Conservation (phyloP, 2,113 vertebrate genomes). For the Heloderma charlesbogerti region DNA sequence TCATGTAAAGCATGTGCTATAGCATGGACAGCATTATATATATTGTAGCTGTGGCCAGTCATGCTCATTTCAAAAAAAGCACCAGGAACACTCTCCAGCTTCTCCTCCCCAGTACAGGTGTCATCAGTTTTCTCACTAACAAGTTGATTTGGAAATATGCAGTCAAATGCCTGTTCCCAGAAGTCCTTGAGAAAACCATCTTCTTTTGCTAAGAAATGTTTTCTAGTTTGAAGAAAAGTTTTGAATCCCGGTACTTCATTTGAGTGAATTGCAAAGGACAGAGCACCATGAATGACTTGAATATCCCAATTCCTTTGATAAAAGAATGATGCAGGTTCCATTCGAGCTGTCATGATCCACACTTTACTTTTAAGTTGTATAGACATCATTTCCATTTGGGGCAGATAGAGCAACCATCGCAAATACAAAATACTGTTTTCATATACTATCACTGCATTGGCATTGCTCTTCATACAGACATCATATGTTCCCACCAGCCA, state of each 20-base stretch:
- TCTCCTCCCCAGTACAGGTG: not conserved
- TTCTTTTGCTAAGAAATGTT: not conserved
- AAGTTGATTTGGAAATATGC: not conserved
- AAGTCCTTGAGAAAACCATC: slow-evolving; percentile 1
- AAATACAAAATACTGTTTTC: not conserved
- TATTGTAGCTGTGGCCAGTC: not conserved
- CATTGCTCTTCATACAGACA: not conserved
- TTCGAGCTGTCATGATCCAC: not conserved
- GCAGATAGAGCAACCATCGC: not conserved
- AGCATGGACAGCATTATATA: not conserved
- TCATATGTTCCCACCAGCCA: not conserved
- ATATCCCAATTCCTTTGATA: not conserved
- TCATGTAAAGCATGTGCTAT: not conserved
- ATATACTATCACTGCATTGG: not conserved
- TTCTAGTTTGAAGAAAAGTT: not conserved
- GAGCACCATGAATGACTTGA: not conserved
- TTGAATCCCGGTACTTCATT: slow-evolving; percentile 14
- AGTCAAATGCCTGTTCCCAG: not conserved
- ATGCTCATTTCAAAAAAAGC: slow-evolving; percentile 6
- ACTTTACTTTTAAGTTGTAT: not conserved
- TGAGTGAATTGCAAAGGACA: not conserved
- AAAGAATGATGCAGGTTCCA: not conserved
- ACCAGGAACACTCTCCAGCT: not conserved
- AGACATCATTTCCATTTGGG: not conserved
- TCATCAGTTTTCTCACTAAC: too few species aligned